Percentiles rank a stretch among this genome's conserved stretches.
Evolutionary conservation across 2,888 invertebrate species (phyloP).

Genomic region (Dasysyrphus albostriatus): DNA sequence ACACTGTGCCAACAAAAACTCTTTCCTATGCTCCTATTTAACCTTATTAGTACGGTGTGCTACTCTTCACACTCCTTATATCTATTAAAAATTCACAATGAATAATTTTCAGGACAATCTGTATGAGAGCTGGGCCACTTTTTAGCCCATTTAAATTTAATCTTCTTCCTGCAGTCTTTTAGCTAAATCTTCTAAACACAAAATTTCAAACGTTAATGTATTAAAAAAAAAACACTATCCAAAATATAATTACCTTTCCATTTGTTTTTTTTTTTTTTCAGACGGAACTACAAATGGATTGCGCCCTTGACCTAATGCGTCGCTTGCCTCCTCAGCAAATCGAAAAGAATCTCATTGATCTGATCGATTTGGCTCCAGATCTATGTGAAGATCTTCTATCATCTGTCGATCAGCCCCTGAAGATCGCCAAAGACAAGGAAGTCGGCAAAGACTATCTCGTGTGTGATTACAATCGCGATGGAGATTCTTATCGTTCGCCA

Average conservation of each 20-base stretch:
- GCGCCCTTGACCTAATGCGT: conserved; percentile 99
- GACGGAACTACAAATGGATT: conserved; percentile 99
- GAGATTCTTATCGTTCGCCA: conserved; percentile 98
- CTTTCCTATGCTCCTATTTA: too few species aligned
- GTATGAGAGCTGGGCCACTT: too few species aligned
- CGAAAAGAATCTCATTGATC: conserved; percentile 98
- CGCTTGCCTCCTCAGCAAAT: conserved; percentile 99
- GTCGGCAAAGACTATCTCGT: conserved; percentile 98
- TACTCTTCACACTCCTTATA: too few species aligned
- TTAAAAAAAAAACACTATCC: background rate
- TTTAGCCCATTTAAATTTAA: too few species aligned
- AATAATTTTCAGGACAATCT: too few species aligned
- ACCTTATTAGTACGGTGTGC: too few species aligned
- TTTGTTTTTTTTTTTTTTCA: conserved; percentile 83
- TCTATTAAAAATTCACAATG: too few species aligned
- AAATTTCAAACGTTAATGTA: too few species aligned
- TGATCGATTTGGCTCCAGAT: conserved; percentile 97
- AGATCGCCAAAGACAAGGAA: conserved; percentile 97
- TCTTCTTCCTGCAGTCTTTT: too few species aligned
- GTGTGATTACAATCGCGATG: conserved; percentile 99
- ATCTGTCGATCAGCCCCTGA: conserved; percentile 98
- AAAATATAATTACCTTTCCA: background rate
- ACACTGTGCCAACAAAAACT: too few species aligned
- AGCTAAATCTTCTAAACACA: too few species aligned
- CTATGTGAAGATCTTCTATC: conserved; percentile 98